Evolutionary conservation across 2,888 invertebrate species (phyloP), one percentile per base, ranked within the genome.

Genomic region (Mellilla xanthometata): DNA sequence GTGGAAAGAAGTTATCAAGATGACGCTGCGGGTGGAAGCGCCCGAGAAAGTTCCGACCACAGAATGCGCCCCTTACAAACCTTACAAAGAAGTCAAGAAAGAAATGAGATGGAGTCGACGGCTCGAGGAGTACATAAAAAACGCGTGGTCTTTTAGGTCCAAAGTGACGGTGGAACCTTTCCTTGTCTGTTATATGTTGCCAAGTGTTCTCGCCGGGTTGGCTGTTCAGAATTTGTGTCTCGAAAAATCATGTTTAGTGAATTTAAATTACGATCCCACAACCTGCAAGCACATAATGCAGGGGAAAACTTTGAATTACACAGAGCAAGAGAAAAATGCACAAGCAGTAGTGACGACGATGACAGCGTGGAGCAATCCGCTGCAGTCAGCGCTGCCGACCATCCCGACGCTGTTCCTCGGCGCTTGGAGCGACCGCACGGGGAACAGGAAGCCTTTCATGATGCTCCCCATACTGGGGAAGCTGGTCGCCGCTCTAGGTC

Each of bases 141-240:
- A 77, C 51, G 65, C 80, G 53, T 88, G 89, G 87, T 70, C 74
- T 15, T 70, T 85, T 52, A 76, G 79, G 68, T 73, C 83, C 7
- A 83, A 85, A 71, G 60, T 89, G 23, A 93, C 93, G n/a, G 93
- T 94, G 13, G 94, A 94, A 72, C 94, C 94, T 3, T 92, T 93
- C 58, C 82, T 94, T 38, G 85, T 93, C 39, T 92, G 92, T 65
- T 94, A 93, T 63, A 82, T 93, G 32, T 77, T 93, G 65, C 93
- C 93, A 32, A 92, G 92, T 73, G 92, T 92, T 1, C 77, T 93
- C 9, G 94, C 95, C 0, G 93, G 93, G 19, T 73, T 92, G 29
- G 92, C 92, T 4, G 82, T 92, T 19, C 83, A 87, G 54, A 91
- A 90, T 63, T 66, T 92, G 52, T 90, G 91, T 59, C 80, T 91